Evolutionary conservation across 2,888 invertebrate genomes (phyloP), one percentile per base, ranked within the genome.

Genomic region (Parthenolecanium corni): DNA sequence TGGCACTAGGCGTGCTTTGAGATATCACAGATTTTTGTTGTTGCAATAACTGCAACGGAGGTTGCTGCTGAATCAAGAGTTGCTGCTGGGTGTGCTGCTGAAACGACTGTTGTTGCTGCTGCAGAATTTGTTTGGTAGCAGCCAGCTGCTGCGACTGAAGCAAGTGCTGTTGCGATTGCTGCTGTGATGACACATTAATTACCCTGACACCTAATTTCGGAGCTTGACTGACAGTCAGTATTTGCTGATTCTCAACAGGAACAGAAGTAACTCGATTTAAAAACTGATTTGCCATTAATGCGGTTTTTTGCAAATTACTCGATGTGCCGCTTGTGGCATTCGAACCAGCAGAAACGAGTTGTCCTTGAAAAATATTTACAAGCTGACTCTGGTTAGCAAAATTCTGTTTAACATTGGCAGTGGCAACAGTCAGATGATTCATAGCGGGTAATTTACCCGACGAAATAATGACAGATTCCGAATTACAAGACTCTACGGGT

Each of bases 11-110:
- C 14, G 25, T 16, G 49, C 46, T 58, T 58, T 58, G 58, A 36
- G 44, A 47, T 58, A 58, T 58, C 58, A 58, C 58, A 58, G 58
- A 58, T 47, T 58, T 58, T 24, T 40, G 44, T 23, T 56, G 56
- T 25, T 58, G 58, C 38, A 20, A 31, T 18, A 36, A 31, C 20
- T 54, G 54, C 20, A 18, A 24, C 23, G n/a, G 23, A 14, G 6
- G 42, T 25, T 25, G 12, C 53, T 70, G 68, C 11, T 67, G 58
- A 56, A 66, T 66, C 38, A 54, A 66, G 66, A 25, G 67, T 42
- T 46, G 68, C 52, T 63, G 64, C 51, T 54, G 65, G 24, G 58
- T 54, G 64, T 54, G 65, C 58, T 40, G 64, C 66, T 24, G 14
- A 24, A 16, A 6, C 16, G 25, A 21, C 20, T 57, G 57, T 52